These are phyloP conservation scores for Chalcosyrphus nemorum DNA, from an alignment of 2,888 invertebrate species.

Conservation along the genomic window DNA sequence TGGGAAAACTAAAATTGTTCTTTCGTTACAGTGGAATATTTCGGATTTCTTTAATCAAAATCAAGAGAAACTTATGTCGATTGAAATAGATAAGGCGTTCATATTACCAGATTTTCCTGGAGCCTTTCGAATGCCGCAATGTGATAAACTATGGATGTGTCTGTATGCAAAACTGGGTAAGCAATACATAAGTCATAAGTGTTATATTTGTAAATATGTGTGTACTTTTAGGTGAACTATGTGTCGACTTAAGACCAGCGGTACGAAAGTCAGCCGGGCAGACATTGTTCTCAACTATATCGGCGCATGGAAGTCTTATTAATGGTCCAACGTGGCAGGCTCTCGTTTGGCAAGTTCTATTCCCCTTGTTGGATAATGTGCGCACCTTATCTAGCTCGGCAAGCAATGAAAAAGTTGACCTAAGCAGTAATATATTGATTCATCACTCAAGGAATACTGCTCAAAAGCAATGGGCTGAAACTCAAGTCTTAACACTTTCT, in stretches of 20 bases:
- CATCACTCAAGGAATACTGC: slow-evolving; percentile 99
- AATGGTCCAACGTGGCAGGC: slow-evolving; percentile 96
- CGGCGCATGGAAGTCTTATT: slow-evolving; percentile 95
- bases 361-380: slow-evolving; percentile 97
- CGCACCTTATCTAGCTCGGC: slow-evolving; percentile 86
- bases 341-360: slow-evolving; percentile 96
- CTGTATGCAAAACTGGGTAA: slow-evolving; percentile 90
- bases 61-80: slow-evolving; percentile 90
- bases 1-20: no score
- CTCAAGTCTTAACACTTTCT: slow-evolving; percentile 94
- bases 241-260: slow-evolving; percentile 97
- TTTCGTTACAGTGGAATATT: slow-evolving; percentile 97
- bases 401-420: slow-evolving; percentile 89
- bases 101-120: slow-evolving; percentile 93
- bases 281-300: slow-evolving; percentile 98
- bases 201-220: no score
- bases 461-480: slow-evolving; percentile 99
- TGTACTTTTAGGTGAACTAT: slow-evolving; percentile 87
- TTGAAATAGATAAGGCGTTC: slow-evolving; percentile 88
- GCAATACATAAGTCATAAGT: no score
- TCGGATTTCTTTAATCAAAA: slow-evolving; percentile 99
- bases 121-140: slow-evolving; percentile 91
- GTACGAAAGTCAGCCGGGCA: slow-evolving; percentile 98
- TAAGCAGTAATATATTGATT: slow-evolving; percentile 96
- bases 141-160: slow-evolving; percentile 98